Conservation (phyloP, 1,140 invertebrate species). For the Linepithema humile region DNA sequence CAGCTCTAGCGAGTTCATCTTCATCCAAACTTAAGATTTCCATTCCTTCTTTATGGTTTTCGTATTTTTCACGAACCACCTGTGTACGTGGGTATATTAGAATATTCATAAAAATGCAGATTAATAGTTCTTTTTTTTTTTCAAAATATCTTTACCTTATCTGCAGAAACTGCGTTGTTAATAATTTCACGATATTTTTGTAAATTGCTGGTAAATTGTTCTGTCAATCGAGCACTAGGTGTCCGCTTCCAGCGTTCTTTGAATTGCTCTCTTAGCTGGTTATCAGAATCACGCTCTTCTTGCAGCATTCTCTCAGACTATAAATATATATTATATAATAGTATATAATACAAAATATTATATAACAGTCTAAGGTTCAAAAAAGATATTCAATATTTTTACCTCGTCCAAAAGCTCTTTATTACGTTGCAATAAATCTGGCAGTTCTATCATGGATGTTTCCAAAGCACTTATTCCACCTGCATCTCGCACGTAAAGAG, state of each 20-base stretch:
- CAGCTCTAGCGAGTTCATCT: slow-evolving; percentile 86
- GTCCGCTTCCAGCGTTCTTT: slow-evolving; percentile 96
- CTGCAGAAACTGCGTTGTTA: slow-evolving; percentile 93
- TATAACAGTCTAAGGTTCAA: neutral
- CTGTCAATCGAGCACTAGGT: slow-evolving; percentile 94
- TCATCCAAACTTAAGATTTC: slow-evolving; percentile 92
- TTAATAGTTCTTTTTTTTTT: slow-evolving; percentile 1
- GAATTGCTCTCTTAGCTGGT: slow-evolving; percentile 94
- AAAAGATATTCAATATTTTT: slow-evolving; percentile 41
- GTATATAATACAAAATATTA: neutral
- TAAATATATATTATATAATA: too few relatives aligned
- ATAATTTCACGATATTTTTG: slow-evolving; percentile 97
- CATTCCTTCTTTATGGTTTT: slow-evolving; percentile 92
- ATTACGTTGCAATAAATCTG: slow-evolving; percentile 95
- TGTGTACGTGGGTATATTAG: slow-evolving; percentile 78
- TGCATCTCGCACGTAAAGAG: slow-evolving; percentile 88
- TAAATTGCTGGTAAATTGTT: slow-evolving; percentile 93
- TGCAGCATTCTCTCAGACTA: slow-evolving; percentile 93
- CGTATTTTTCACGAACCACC: slow-evolving; percentile 95
- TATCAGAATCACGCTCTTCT: slow-evolving; percentile 96
- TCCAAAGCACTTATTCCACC: slow-evolving; percentile 88
- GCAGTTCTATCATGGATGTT: slow-evolving; percentile 91
- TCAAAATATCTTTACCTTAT: slow-evolving; percentile 84
- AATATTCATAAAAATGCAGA: slow-evolving; percentile 14
- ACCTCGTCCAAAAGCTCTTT: slow-evolving; percentile 98